Percentiles rank a stretch among this genome's conserved stretches.
These are phyloP conservation scores for Nothocercus nigrocapillus DNA, from an alignment of 2,113 vertebrate species.

Conservation along the genomic window DNA sequence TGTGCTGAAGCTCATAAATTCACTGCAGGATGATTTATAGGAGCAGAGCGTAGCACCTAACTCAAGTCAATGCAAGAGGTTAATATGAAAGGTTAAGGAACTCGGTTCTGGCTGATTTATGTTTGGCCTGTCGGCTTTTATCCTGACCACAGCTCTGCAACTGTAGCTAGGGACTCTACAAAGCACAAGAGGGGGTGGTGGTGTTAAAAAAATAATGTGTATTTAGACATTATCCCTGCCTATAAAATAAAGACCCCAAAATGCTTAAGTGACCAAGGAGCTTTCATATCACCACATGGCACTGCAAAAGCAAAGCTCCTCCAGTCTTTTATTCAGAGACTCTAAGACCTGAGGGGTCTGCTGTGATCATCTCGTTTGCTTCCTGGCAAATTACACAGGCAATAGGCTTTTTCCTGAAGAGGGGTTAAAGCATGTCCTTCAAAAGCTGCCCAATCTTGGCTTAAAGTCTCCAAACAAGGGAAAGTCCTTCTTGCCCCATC, in stretches of 20 bases:
- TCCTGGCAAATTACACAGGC: conserved; percentile 1
- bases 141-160: conserved; percentile 68
- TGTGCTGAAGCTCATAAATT: conserved; percentile 77
- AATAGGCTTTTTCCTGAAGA: not conserved
- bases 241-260: conserved; percentile 68
- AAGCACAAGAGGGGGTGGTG: conserved; percentile 36
- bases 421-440: not conserved
- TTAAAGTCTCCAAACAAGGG: not conserved
- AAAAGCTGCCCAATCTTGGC: not conserved
- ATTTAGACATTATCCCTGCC: conserved; percentile 64
- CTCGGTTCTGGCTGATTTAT: conserved; percentile 78
- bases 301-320: not conserved
- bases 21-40: conserved; percentile 74
- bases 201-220: conserved; percentile 64
- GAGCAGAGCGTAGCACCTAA: conserved; percentile 69
- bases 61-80: conserved; percentile 81
- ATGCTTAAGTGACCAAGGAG: conserved; percentile 41
- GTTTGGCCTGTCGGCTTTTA: conserved; percentile 67
- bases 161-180: conserved; percentile 51
- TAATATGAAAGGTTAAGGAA: conserved; percentile 82
- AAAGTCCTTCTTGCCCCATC: not conserved
- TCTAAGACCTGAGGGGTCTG: not conserved
- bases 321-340: not conserved
- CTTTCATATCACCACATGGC: not conserved
- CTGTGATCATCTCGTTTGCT: not conserved